Evolutionary conservation across 92 coral and sea anemone species (phyloP).

Genomic region (Isaurus tuberculatus): DNA sequence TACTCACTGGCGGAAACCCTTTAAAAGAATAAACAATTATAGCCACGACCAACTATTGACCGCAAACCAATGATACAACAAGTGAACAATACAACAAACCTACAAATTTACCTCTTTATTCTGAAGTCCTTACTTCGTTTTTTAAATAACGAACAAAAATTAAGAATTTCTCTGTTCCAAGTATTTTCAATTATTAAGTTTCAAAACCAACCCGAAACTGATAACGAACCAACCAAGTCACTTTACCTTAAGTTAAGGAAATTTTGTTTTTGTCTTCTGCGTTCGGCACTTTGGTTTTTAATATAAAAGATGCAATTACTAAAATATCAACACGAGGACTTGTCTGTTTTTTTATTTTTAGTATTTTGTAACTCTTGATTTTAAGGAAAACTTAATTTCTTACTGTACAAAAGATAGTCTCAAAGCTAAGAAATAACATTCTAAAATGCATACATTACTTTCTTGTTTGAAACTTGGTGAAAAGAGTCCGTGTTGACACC

Average conservation of each 20-base stretch:
- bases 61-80: slow-evolving; percentile 36
- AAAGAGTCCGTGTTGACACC: too few relatives aligned
- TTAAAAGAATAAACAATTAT: slow-evolving; percentile 56
- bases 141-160: background rate
- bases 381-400: background rate
- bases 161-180: background rate
- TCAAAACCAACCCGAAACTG: background rate
- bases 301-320: slow-evolving; percentile 4
- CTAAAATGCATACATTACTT: too few relatives aligned
- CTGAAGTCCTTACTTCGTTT: background rate
- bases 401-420: background rate
- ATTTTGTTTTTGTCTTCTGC: background rate
- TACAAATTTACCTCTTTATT: background rate
- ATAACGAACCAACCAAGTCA: background rate
- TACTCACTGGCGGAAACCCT: slow-evolving; percentile 65
- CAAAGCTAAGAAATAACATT: too few relatives aligned
- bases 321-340: background rate
- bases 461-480: too few relatives aligned
- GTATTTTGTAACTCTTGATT: background rate
- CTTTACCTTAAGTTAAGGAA: background rate
- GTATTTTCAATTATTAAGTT: background rate
- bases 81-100: background rate
- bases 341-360: background rate
- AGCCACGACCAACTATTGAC: slow-evolving; percentile 2
- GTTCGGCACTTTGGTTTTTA: background rate